Evolutionary conservation across 2,888 invertebrate species (phyloP).

Genomic region (Marronus borbonicus): DNA sequence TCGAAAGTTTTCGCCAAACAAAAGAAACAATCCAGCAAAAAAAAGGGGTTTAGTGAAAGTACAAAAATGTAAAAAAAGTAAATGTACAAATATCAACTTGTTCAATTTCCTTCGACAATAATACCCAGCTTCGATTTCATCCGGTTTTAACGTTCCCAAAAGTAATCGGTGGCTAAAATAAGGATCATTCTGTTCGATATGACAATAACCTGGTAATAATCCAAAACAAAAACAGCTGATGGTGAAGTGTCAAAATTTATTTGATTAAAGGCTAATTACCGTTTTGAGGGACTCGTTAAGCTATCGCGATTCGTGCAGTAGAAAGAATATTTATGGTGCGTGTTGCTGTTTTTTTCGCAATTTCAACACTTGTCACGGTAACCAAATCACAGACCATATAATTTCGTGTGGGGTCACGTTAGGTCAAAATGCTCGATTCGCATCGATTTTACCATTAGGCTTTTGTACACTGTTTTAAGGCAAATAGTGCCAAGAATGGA

Average conservation of each 20-base stretch:
- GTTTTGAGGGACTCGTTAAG: not conserved
- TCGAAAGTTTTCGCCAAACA: too few species aligned
- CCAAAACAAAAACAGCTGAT: conserved; percentile 58
- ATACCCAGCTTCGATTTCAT: conserved; percentile 1
- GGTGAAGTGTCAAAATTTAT: conserved; percentile 54
- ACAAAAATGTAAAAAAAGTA: conserved; percentile 29
- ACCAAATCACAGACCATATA: conserved; percentile 7
- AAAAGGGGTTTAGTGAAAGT: not conserved
- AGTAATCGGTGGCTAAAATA: not conserved
- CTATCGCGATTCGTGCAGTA: conserved; percentile 1
- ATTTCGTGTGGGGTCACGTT: conserved; percentile 49
- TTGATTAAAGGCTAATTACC: not conserved
- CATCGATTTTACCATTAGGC: conserved; percentile 48
- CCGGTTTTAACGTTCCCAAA: conserved; percentile 9
- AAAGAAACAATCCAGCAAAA: too few species aligned
- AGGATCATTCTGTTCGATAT: not conserved
- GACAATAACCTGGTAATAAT: conserved; percentile 40
- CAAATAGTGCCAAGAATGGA: conserved; percentile 35
- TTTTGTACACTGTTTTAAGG: conserved; percentile 44
- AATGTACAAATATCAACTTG: not conserved
- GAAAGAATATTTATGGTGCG: conserved; percentile 31
- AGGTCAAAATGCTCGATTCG: conserved; percentile 43
- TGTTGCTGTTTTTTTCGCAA: not conserved
- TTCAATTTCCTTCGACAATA: not conserved
- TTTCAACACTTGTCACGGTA: conserved; percentile 18